These are phyloP conservation scores for Halocaridina rubra DNA, from an alignment of 2,888 invertebrate genomes.

Conservation along the genomic window DNA sequence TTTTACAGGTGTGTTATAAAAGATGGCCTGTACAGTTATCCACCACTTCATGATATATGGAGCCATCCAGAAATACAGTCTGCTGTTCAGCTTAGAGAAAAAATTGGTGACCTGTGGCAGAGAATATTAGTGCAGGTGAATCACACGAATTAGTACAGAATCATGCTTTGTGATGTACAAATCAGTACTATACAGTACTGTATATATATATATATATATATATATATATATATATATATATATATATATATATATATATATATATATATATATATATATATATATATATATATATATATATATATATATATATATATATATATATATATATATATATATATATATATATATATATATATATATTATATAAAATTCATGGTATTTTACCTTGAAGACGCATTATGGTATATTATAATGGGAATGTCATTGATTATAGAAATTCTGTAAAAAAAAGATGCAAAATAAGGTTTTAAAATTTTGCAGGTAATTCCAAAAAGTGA, in stretches of 20 bases:
- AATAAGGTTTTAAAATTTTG: no score
- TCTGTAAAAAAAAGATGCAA: no score
- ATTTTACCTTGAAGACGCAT: no score
- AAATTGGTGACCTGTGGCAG: slow-evolving; percentile 49
- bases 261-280: slow-evolving; percentile 16
- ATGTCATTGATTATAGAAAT: no score
- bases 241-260: not conserved
- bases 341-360: no score
- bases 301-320: not conserved
- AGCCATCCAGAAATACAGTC: slow-evolving; percentile 55
- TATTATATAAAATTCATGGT: no score
- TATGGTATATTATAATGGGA: no score
- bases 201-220: not conserved
- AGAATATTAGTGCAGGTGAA: slow-evolving; percentile 45
- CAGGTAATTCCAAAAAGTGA: slow-evolving; percentile 45
- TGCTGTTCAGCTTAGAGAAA: slow-evolving; percentile 43
- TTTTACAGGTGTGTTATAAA: not conserved
- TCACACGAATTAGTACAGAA: not conserved
- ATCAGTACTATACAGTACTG: no score
- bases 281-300: not conserved
- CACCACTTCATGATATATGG: slow-evolving; percentile 35
- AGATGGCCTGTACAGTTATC: slow-evolving; percentile 12
- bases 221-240: not conserved
- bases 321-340: not conserved
- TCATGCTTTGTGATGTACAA: not conserved